These are phyloP conservation scores for Chaetops frenatus DNA, from an alignment of 2,113 vertebrate species.

Conservation along the genomic window DNA sequence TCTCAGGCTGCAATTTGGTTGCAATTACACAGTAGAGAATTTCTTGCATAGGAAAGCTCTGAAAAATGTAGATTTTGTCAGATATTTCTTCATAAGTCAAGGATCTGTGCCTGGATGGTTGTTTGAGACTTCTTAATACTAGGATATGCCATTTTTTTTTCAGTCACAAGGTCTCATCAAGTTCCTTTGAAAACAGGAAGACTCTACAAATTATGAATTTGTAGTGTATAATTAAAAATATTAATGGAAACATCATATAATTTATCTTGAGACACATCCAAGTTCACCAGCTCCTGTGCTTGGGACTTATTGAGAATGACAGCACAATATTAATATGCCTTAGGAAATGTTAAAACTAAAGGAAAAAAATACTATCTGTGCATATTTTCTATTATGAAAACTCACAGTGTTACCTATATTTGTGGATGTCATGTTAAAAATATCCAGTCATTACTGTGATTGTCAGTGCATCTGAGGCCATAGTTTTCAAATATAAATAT, in stretches of 20 bases:
- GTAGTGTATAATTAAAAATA: no score
- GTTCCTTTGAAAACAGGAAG: neutral
- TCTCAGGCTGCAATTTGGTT: neutral
- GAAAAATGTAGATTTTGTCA: neutral
- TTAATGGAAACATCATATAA: neutral
- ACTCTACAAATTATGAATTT: no score
- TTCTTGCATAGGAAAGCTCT: neutral
- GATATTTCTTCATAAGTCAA: neutral
- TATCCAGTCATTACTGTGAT: neutral
- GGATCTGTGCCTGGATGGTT: neutral
- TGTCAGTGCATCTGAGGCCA: neutral
- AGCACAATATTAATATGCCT: neutral
- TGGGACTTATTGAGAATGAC: neutral
- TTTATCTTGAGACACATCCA: neutral
- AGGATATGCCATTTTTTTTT: neutral
- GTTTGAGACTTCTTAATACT: neutral
- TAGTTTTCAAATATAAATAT: neutral
- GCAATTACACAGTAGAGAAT: neutral
- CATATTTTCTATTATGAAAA: neutral
- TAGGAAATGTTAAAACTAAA: neutral
- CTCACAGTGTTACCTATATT: accelerated
- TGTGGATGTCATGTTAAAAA: neutral
- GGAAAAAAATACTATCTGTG: neutral
- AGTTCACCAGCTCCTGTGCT: neutral
- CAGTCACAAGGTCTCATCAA: neutral